A percentile compares a stretch with the other conserved stretches of the same genome.
These are phyloP conservation scores for Poeciliopsis presidionis DNA, from an alignment of 2,797 vertebrate species.

Conservation along the genomic window DNA sequence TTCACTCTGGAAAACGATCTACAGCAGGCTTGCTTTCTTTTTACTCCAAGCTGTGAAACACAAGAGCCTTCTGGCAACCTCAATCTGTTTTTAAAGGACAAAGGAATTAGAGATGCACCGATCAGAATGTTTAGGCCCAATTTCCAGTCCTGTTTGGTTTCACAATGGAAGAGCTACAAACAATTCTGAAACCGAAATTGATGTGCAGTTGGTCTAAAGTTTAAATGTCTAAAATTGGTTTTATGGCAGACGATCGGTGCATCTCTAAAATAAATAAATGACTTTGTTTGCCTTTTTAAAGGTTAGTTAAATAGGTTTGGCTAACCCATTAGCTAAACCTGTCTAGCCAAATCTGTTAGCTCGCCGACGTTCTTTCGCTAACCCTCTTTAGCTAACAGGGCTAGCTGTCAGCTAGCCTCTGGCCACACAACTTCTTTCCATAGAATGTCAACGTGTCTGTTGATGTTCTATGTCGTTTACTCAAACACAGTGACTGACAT, in stretches of 20 bases:
- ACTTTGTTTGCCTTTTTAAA: not conserved
- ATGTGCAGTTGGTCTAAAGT: not conserved
- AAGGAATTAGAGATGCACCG: not conserved
- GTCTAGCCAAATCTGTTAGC: too few species aligned
- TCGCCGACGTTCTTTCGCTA: too few species aligned
- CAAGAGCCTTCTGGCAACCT: slow-evolving; percentile 47
- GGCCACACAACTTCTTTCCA: not conserved
- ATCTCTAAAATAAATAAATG: not conserved
- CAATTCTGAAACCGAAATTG: not conserved
- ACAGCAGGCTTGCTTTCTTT: not conserved
- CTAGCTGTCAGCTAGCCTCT: too few species aligned
- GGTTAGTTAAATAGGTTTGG: too few species aligned
- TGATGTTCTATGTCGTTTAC: not conserved
- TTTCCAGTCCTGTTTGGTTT: not conserved
- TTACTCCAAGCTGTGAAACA: slow-evolving; percentile 47
- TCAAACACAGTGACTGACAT: not conserved
- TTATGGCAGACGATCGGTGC: not conserved
- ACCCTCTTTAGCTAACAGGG: too few species aligned
- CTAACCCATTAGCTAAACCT: too few species aligned
- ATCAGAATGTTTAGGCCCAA: not conserved
- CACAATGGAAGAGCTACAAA: too few species aligned
- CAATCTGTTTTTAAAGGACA: not conserved
- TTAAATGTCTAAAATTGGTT: not conserved
- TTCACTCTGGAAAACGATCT: not conserved
- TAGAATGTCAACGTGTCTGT: not conserved